Base-by-base conservation (phyloP, 2,888 invertebrate genomes). In the Noctuana brunneofusca region DNA sequence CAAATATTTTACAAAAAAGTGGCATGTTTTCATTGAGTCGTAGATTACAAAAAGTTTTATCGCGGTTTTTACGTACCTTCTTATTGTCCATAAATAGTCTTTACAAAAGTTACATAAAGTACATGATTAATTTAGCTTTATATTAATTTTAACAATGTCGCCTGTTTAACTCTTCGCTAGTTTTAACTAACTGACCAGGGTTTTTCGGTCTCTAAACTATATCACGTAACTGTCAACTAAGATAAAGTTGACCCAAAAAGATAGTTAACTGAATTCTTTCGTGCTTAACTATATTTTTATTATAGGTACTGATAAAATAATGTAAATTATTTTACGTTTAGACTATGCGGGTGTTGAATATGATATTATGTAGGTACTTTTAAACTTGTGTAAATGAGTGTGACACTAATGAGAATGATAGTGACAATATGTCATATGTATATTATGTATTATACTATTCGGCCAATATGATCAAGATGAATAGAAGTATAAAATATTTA, bases 211-310 rank as follows among this genome's bases (percentile, higher is more conserved):
- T 27, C 8, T 16, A 27, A 50, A n/a, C 50, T 12, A 27, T 11
- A 24, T 9, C 11, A 50, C 16, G 27, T 50, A 55, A 30, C 14
- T 52, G 27, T 50, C 50, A 27, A 27, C 24, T 41, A 0, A 24
- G 55, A 55, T 55, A 55, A 41, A 55, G 24, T 55, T 55, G 55
- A 12, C 55, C 55, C 41, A 55, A 55, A 55, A 43, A 55, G 55
- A 55, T 55, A 55, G 55, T 16, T 43, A 55, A 43, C 41, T 41
- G 41, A 16, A 56, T 56, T 56, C 55, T 14, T 56, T 24, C 27
- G 14, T 1, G 43, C 43, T 43, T 9, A 43, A 30, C 54, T 16
- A 20, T 54, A 41, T 41, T 54, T 41, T 46, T 20, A 46, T 46
- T 8, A 27, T 27, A 27, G 46, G 12, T 12, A 43, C 55, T 27